Conservation (phyloP, 2,888 invertebrate genomes). For the Tipula lateralis region DNA sequence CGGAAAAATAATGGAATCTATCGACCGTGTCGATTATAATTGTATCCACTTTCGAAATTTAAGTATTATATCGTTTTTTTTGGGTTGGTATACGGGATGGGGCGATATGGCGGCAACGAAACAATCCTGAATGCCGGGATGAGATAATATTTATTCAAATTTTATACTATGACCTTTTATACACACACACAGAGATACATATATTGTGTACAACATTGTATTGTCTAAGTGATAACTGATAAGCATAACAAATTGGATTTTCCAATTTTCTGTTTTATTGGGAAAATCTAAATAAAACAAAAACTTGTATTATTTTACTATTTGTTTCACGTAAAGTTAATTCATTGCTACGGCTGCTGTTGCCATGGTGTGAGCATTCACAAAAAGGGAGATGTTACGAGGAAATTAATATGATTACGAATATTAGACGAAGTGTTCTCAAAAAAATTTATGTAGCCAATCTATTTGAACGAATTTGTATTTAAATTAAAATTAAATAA, state of each 20-base stretch:
- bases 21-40: conserved; percentile 24
- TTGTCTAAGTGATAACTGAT: conserved; percentile 19
- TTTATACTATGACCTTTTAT: not conserved
- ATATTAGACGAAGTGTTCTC: not conserved
- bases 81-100: not conserved
- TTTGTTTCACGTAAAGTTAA: not conserved
- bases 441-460: not conserved
- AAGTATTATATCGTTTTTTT: not conserved
- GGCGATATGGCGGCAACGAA: not conserved
- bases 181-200: not conserved
- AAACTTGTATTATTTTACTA: not conserved
- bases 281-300: not conserved
- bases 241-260: conserved; percentile 24
- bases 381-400: not conserved
- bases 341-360: not conserved
- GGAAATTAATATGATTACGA: not conserved
- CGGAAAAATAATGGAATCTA: not conserved
- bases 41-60: not conserved
- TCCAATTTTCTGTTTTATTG: not conserved
- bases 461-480: not conserved
- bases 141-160: not conserved
- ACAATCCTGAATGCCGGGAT: not conserved
- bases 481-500: not conserved
- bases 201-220: not conserved
- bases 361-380: not conserved